A percentile compares a stretch with the other conserved stretches of the same genome.
These are phyloP conservation scores for Alcedo atthis DNA, from an alignment of 2,797 vertebrate genomes.

Conservation along the genomic window DNA sequence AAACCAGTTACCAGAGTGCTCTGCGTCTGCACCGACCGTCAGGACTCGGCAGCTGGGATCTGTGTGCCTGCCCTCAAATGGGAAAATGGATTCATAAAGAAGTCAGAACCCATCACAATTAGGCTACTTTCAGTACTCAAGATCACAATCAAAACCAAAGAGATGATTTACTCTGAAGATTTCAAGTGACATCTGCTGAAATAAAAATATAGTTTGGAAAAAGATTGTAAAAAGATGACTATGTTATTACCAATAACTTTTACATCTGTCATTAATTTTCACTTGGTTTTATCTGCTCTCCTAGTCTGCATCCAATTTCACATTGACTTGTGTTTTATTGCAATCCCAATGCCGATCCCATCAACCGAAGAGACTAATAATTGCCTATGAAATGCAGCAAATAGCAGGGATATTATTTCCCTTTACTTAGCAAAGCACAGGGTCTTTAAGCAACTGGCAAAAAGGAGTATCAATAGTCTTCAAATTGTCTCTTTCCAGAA, in stretches of 20 bases:
- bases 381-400: conserved; percentile 54
- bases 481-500: not conserved
- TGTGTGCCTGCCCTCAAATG: not conserved
- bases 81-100: not conserved
- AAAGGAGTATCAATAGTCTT: not conserved
- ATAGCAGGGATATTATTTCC: conserved; percentile 42
- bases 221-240: conserved; percentile 44
- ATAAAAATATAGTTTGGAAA: conserved; percentile 64
- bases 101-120: conserved; percentile 18
- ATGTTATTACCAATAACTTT: conserved; percentile 55
- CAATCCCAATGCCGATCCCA: conserved; percentile 46
- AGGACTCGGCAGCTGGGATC: not conserved
- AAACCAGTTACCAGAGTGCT: not conserved
- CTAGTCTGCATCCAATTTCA: conserved; percentile 67
- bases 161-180: conserved; percentile 39
- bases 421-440: not conserved
- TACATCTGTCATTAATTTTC: conserved; percentile 73
- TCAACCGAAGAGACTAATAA: conserved; percentile 60
- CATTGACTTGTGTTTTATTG: conserved; percentile 70
- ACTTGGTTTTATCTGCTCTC: conserved; percentile 67
- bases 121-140: conserved; percentile 16
- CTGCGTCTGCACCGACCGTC: not conserved
- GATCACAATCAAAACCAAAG: conserved; percentile 37
- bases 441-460: not conserved
- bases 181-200: conserved; percentile 64